These are phyloP conservation scores for Microctenopoma steveboyesi DNA, from an alignment of 2,797 vertebrate genomes.

Conservation along the genomic window DNA sequence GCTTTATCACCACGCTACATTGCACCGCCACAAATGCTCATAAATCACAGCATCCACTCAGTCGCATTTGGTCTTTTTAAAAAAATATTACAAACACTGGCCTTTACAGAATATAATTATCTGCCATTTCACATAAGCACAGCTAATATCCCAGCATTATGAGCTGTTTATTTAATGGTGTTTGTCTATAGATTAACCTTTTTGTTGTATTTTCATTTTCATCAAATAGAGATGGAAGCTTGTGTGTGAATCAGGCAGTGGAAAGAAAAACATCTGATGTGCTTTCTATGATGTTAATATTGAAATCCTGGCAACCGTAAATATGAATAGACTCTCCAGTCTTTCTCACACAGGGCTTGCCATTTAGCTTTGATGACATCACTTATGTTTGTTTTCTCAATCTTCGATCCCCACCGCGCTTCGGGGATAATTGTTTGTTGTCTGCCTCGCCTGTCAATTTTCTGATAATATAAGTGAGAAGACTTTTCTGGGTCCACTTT, in stretches of 20 bases:
- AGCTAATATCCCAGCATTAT: constrained; percentile 49
- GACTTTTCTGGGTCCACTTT: constrained; percentile 31
- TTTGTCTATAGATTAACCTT: constrained; percentile 83
- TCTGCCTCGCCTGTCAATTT: constrained; percentile 79
- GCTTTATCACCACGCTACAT: constrained; percentile 38
- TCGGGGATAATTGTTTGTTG: constrained; percentile 81
- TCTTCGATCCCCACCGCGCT: constrained; percentile 67
- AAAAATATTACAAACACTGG: constrained; percentile 80
- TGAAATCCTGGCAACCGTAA: constrained; percentile 72
- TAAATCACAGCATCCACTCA: constrained; percentile 69
- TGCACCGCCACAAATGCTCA: constrained; percentile 47
- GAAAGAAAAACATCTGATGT: constrained; percentile 68
- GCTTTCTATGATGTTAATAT: constrained; percentile 70
- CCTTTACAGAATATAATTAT: constrained; percentile 79
- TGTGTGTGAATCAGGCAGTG: constrained; percentile 58
- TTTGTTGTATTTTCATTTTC: constrained; percentile 69
- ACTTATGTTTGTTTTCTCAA: constrained; percentile 76
- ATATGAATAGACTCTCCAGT: constrained; percentile 75
- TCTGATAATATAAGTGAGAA: constrained; percentile 77
- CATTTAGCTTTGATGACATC: constrained; percentile 78
- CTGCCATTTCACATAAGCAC: constrained; percentile 67
- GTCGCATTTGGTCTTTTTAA: constrained; percentile 81
- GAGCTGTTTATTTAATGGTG: constrained; percentile 73
- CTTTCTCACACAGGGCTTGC: constrained; percentile 75
- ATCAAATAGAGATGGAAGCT: constrained; percentile 60